Evolutionary conservation across 1,140 invertebrate species (phyloP).

Genomic region (Drosophila funebris): DNA sequence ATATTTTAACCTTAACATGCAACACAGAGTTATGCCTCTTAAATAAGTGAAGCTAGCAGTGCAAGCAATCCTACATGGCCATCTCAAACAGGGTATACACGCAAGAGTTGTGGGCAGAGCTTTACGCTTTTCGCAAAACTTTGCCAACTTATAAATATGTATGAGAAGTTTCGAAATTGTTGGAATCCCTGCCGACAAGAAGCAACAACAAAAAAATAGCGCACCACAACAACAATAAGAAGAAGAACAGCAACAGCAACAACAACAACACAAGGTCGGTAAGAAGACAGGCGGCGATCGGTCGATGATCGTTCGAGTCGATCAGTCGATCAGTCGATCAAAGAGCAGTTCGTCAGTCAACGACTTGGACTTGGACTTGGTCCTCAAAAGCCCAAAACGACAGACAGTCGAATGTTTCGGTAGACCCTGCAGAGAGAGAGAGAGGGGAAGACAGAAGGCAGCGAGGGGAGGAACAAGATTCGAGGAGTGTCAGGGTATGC

Average conservation of each 20-base stretch:
- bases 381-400: constrained; percentile 42
- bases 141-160: constrained; percentile 83
- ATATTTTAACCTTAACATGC: no score
- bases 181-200: constrained; percentile 77
- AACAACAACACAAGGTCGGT: constrained; percentile 68
- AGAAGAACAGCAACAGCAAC: constrained; percentile 42
- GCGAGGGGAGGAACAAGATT: not conserved
- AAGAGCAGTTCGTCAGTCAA: constrained; percentile 15
- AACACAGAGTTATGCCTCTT: no score
- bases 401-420: constrained; percentile 18
- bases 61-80: no score
- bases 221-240: constrained; percentile 43
- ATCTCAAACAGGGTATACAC: constrained; percentile 17
- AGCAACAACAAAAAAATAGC: constrained; percentile 17
- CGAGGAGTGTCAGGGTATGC: constrained; percentile 19
- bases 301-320: constrained; percentile 54
- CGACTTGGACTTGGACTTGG: constrained; percentile 29
- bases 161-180: constrained; percentile 83
- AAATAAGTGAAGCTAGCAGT: no score
- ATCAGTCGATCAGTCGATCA: constrained; percentile 15
- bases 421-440: not conserved
- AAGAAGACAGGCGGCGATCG: constrained; percentile 65
- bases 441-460: not conserved
- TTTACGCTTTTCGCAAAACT: constrained; percentile 69
- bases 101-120: constrained; percentile 61